phyloP scores from a whole-genome alignment of 2,888 invertebrate species.

The Xestia rhomboidea region DNA sequence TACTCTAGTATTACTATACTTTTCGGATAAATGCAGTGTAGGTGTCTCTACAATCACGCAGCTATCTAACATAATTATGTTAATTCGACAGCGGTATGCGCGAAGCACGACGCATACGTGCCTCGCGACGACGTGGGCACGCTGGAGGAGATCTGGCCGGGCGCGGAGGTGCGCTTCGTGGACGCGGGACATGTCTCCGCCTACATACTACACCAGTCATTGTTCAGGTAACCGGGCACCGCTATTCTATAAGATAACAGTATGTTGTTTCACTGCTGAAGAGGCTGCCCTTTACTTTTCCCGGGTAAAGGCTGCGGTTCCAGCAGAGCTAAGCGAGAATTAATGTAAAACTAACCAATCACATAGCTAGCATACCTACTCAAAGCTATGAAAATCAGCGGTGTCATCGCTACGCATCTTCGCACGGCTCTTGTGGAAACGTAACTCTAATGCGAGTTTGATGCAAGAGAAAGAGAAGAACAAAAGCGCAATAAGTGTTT shows the following conservation, averaged over 20 bases:
- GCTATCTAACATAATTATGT: not conserved
- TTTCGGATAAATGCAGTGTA: not conserved
- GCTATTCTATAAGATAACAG: not conserved
- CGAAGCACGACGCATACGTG: conserved; percentile 97
- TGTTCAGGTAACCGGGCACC: conserved; percentile 93
- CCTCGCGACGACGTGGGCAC: conserved; percentile 95
- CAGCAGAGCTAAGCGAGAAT: too few species aligned
- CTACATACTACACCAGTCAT: conserved; percentile 95
- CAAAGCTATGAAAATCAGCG: too few species aligned
- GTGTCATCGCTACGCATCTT: too few species aligned
- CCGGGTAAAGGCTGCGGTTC: too few species aligned
- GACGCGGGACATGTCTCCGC: conserved; percentile 97
- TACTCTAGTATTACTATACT: not conserved
- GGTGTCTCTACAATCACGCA: not conserved
- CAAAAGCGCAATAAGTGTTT: too few species aligned
- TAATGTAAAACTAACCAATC: too few species aligned
- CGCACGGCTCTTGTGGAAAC: too few species aligned
- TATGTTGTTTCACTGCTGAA: too few species aligned
- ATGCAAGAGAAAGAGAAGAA: too few species aligned
- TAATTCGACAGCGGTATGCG: conserved; percentile 93
- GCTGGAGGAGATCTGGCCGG: conserved; percentile 98
- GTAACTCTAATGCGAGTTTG: too few species aligned
- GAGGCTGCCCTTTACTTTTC: too few species aligned
- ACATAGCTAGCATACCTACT: too few species aligned
- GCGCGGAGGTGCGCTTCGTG: conserved; percentile 96